Evolutionary conservation across 1,140 invertebrate species (phyloP), one percentile per base, ranked within the genome.

Genomic region (Microvelia longipes): DNA sequence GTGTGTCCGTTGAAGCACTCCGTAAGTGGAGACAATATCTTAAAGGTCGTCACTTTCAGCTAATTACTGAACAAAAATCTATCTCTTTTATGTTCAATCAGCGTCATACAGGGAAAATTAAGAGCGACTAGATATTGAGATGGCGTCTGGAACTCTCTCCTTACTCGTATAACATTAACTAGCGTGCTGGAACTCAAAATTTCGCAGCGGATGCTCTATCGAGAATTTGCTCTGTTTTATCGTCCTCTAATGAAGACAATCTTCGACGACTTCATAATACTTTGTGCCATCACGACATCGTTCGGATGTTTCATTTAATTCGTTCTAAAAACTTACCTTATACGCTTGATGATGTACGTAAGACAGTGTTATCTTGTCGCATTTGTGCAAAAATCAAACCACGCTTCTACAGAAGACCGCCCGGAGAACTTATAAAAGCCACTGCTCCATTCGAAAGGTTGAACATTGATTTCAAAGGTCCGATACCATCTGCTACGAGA

Each of bases 1-100:
- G 28, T 67, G 63, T 5, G 5, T 14, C 25, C 25, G 26, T 28
- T 26, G 26, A 28, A 27, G 11, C 25, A 15, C 69, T 83, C 60
- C 71, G 76, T 61, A 81, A 81, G 70, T 85, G 73, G 74, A 69
- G 68, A 29, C 71, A 74, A 60, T 73, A 65, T 60, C 68, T 75
- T 13, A 29, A 75, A 2, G 73, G 73, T 2, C 30, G 66, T 24
- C 69, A 74, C 62, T 76, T 76, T 71, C 61, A 62, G 30, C n/a
- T 76, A 13, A 73, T 76, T 15, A 75, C 74, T 19, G 73, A 75
- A 64, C 73, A 76, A 68, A 15, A 65, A 63, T 75, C 71, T 24
- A 71, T 76, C 1, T 29, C 67, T 0, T 73, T 76, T 67, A 77
- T 76, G 71, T 75, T 76, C 68, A 28, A 74, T 62, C 24, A 25